Evolutionary conservation across 2,797 vertebrate genomes (phyloP), one percentile per base, ranked within the genome.

Genomic region (Enoplosus armatus): DNA sequence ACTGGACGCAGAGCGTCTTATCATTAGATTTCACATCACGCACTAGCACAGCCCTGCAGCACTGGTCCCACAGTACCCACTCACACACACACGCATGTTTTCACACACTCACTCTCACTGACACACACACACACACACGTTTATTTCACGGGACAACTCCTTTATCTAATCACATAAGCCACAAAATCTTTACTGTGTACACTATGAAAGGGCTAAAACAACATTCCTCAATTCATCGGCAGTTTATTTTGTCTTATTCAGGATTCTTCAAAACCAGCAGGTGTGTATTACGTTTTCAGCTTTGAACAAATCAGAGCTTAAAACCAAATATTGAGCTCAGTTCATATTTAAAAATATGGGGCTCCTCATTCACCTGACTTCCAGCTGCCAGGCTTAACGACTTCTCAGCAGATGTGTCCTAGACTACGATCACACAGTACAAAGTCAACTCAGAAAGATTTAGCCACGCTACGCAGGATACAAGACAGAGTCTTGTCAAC

Each of bases 1-100:
- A 66, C 50, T 59, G 48, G 55, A 77, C 55, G 77, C 79, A 84
- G 70, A 75, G 51, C 14, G 27, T 72, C 81, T 77, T 56, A 81
- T 77, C 66, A 86, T 91, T 89, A 81, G 72, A 77, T 90, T 89
- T 90, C 86, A 82, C 77, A 79, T 91, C 90, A 88, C 84, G 65
- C 68, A 79, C 80, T 5, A 15, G 66, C 65, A 80, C 51, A 86
- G 77, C 80, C 79, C 83, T 66, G 82, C 80, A 90, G 88, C 84
- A 51, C 74, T 43, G 64, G 56, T 72, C 80, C 74, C 73, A 75
- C 62, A 69, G 51, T 26, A 47, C 70, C 64, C 60, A 75, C 55
- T 18, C 55, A 72, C 45, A 83, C 74, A 80, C 16, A 35, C 53
- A 64, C 10, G n/a, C 54, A 78, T 29, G 29, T n/a, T n/a, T n/a